Evolutionary conservation across 2,797 vertebrate genomes (phyloP), one percentile per base, ranked within the genome.

Genomic region (Sebastes vulpes): DNA sequence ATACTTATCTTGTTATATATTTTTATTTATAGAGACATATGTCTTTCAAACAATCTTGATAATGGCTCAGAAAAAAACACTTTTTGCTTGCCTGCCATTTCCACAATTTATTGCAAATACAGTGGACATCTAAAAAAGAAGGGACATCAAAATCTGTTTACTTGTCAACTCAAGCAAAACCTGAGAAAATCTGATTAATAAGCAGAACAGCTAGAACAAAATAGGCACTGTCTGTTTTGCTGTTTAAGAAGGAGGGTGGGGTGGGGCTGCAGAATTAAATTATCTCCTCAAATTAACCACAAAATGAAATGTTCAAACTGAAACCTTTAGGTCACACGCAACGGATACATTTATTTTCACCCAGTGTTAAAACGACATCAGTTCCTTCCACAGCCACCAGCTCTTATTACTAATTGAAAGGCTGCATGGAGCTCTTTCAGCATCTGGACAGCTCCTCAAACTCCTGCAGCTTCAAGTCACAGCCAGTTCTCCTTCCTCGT

Each of bases 401-500:
- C 73, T 77, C 67, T 42, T 52, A 25, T 76, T 53, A 76, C 69
- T 70, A 80, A 86, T 75, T 79, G 78, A 83, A 79, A 75, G 64
- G 73, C 73, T 79, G 53, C 23, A 20, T 76, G 70, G 26, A 73
- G 76, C 64, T 59, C 28, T 85, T 93, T 94, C 92, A 94, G 92
- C 85, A 94, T 75, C 79, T 93, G 92, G 93, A 93, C 91, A 94
- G 93, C 90, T 94, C 89, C 91, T 87, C 81, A 59, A 79, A 91
- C 70, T 83, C 65, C 48, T 11, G 21, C 75, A 18, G 83, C 78
- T 75, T 58, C 82, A 83, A 83, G 61, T 61, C 74, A 16, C 70
- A 76, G 64, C 46, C 21, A 18, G 65, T 25, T 6, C 42, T 65
- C 35, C 2, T 20, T 65, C 48, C 70, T 72, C 66, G 18, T 78